phyloP scores from a whole-genome alignment of 2,113 vertebrate genomes.

The Cheirogaleus medius region DNA sequence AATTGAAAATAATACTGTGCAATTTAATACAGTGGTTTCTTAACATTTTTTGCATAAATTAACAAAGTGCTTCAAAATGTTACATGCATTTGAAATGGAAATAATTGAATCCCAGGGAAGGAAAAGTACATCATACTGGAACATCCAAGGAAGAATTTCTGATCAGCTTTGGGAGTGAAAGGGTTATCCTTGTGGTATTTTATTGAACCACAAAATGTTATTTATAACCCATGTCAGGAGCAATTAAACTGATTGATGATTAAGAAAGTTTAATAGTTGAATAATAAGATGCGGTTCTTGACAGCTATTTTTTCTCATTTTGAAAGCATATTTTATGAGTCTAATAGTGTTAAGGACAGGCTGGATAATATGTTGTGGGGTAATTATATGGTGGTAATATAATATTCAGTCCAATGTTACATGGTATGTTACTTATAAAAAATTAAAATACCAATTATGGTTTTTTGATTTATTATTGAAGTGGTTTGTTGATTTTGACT shows the following conservation, averaged over 20 bases:
- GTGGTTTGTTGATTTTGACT: constrained; percentile 69
- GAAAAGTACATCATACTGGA: not conserved
- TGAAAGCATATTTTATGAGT: constrained; percentile 75
- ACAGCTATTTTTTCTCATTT: constrained; percentile 71
- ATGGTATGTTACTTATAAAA: constrained; percentile 63
- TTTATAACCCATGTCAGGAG: constrained; percentile 76
- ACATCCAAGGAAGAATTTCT: not conserved
- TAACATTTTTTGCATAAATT: not conserved
- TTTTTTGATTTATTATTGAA: constrained; percentile 66
- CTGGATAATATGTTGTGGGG: constrained; percentile 50
- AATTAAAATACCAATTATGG: constrained; percentile 69
- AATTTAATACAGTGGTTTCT: rapidly evolving
- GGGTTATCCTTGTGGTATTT: constrained; percentile 49
- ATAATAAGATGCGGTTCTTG: constrained; percentile 77
- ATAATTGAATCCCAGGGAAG: not conserved
- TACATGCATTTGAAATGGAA: not conserved
- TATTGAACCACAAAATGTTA: constrained; percentile 67
- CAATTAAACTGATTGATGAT: constrained; percentile 80
- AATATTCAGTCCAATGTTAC: constrained; percentile 12
- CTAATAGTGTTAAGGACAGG: constrained; percentile 61
- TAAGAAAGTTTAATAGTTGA: constrained; percentile 79
- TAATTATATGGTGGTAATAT: constrained; percentile 58
- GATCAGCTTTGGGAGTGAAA: constrained; percentile 13
- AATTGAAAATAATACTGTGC: not conserved
- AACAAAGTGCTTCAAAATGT: not conserved